Evolutionary conservation across 2,113 vertebrate species (phyloP).

Genomic region (Zosterops lateralis): DNA sequence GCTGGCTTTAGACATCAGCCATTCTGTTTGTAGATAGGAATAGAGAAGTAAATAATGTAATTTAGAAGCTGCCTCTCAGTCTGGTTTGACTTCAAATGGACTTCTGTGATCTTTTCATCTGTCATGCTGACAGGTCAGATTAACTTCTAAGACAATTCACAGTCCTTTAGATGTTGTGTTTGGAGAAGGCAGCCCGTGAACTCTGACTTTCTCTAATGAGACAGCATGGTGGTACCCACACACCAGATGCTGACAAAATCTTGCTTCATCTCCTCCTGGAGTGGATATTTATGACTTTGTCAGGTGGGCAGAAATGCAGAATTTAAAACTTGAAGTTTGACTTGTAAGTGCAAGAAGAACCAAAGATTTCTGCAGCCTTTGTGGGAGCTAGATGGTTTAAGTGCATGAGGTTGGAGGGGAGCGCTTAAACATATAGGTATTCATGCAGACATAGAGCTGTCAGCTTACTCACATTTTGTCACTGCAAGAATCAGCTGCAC

Average conservation of each 20-base stretch:
- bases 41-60: slow-evolving; percentile 4
- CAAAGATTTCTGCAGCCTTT: not conserved
- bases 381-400: not conserved
- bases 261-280: not conserved
- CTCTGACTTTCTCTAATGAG: not conserved
- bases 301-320: not conserved
- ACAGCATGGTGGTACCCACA: not conserved
- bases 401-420: not conserved
- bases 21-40: slow-evolving; percentile 12
- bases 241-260: not conserved
- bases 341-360: not conserved
- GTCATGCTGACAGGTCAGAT: not conserved
- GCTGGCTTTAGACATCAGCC: not conserved
- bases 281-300: not conserved
- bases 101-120: slow-evolving; percentile 5
- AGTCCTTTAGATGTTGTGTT: not conserved
- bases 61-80: not conserved
- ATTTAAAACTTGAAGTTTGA: not conserved
- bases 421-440: not conserved
- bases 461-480: not conserved
- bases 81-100: not conserved
- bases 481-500: not conserved
- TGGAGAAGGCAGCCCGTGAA: not conserved
- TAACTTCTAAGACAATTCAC: not conserved
- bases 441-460: not conserved